Evolutionary conservation across 2,888 invertebrate species (phyloP).

Genomic region (Tridacna crocea): DNA sequence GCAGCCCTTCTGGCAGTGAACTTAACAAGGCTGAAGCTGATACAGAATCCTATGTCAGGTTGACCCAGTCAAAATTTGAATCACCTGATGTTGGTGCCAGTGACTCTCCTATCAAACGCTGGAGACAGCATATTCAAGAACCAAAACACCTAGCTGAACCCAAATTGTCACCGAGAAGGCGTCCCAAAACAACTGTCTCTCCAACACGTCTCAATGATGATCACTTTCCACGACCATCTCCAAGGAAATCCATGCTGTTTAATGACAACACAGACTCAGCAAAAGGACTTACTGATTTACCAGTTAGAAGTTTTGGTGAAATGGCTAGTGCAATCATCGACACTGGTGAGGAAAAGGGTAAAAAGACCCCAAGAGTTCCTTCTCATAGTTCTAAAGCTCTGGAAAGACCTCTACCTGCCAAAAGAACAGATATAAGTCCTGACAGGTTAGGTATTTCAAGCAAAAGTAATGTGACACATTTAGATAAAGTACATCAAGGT

Average conservation of each 20-base stretch:
- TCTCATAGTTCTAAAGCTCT: background rate
- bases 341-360: background rate
- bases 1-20: slow-evolving; percentile 10
- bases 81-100: slow-evolving; percentile 14
- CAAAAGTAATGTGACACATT: background rate
- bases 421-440: slow-evolving; percentile 18
- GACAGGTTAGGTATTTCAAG: background rate
- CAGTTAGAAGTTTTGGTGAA: slow-evolving; percentile 38
- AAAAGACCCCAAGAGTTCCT: slow-evolving; percentile 36
- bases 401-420: background rate
- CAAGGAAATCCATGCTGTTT: slow-evolving; percentile 47
- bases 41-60: slow-evolving; percentile 18
- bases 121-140: slow-evolving; percentile 42
- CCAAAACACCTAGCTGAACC: slow-evolving; percentile 16
- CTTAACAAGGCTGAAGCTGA: slow-evolving; percentile 5
- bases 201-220: slow-evolving; percentile 27
- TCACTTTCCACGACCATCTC: slow-evolving; percentile 40
- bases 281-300: slow-evolving; percentile 22
- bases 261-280: slow-evolving; percentile 14
- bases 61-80: slow-evolving; percentile 28
- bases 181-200: slow-evolving; percentile 36
- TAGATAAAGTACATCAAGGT: background rate
- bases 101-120: background rate
- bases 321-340: slow-evolving; percentile 39
- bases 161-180: slow-evolving; percentile 34